A percentile compares a stretch with the other conserved stretches of the same genome.
Conservation (phyloP, 2,888 invertebrate genomes). For the Drosophila siamana region DNA sequence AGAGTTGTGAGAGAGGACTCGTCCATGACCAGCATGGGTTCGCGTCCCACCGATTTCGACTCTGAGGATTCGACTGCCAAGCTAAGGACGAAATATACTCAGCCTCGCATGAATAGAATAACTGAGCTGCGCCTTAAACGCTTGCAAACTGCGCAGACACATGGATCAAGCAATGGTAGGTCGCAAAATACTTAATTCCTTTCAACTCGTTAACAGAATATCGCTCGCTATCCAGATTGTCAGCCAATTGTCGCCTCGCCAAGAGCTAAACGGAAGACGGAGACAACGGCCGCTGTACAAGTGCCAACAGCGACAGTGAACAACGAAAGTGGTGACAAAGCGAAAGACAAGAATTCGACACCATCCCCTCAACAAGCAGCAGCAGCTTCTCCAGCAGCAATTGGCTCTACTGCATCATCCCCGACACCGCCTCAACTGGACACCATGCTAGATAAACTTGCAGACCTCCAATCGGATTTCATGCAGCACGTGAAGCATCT, state of each 20-base stretch:
- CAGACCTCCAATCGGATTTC: constrained; percentile 56
- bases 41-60: not conserved
- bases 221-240: not conserved
- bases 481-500: constrained; percentile 20
- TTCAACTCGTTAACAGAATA: too few species aligned
- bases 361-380: not conserved
- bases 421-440: constrained; percentile 25
- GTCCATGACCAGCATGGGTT: constrained; percentile 9
- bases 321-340: too few species aligned
- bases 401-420: not conserved
- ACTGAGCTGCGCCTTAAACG: constrained; percentile 27
- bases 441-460: constrained; percentile 37
- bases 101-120: constrained; percentile 38
- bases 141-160: not conserved
- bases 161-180: too few species aligned
- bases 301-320: too few species aligned
- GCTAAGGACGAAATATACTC: constrained; percentile 9
- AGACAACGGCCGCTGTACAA: not conserved
- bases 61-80: constrained; percentile 7
- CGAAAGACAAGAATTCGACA: not conserved
- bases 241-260: not conserved
- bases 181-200: too few species aligned
- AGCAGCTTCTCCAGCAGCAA: not conserved
- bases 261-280: not conserved
- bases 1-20: not conserved